phyloP scores from a whole-genome alignment of 2,113 vertebrate genomes.

The Ciconia maguari region DNA sequence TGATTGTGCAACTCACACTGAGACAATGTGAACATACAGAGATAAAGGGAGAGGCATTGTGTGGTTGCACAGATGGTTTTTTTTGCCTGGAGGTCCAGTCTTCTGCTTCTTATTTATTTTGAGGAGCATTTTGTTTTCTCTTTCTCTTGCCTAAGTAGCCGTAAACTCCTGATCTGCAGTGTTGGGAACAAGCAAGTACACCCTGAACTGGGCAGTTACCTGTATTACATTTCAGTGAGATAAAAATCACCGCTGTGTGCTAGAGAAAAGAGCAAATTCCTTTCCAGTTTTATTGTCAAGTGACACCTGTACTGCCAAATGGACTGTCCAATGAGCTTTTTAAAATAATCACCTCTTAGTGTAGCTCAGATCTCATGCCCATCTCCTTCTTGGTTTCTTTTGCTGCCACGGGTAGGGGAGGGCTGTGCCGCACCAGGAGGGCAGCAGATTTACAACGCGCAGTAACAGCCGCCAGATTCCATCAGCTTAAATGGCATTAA shows the following conservation, averaged over 20 bases:
- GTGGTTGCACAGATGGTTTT: not conserved
- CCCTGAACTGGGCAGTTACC: not conserved
- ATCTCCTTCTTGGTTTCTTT: not conserved
- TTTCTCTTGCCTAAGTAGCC: not conserved
- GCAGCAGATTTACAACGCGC: not conserved
- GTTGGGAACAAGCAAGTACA: not conserved
- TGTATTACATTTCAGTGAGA: not conserved
- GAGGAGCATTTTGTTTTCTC: not conserved
- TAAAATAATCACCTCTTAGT: not conserved
- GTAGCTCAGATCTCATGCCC: not conserved
- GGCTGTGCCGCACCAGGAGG: accelerated
- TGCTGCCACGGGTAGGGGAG: not conserved
- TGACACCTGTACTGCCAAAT: not conserved
- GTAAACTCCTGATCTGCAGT: not conserved
- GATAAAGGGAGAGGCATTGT: not conserved
- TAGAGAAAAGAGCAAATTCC: not conserved
- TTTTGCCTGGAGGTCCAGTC: not conserved
- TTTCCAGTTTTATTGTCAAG: not conserved
- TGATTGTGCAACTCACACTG: accelerated
- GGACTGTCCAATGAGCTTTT: not conserved
- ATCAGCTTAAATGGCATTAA: constrained; percentile 2
- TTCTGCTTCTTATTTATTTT: not conserved
- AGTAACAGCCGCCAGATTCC: not conserved
- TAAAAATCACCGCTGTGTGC: not conserved
- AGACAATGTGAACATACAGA: not conserved